Base-by-base conservation (phyloP, 2,888 invertebrate species). In the Eristalis pertinax region DNA sequence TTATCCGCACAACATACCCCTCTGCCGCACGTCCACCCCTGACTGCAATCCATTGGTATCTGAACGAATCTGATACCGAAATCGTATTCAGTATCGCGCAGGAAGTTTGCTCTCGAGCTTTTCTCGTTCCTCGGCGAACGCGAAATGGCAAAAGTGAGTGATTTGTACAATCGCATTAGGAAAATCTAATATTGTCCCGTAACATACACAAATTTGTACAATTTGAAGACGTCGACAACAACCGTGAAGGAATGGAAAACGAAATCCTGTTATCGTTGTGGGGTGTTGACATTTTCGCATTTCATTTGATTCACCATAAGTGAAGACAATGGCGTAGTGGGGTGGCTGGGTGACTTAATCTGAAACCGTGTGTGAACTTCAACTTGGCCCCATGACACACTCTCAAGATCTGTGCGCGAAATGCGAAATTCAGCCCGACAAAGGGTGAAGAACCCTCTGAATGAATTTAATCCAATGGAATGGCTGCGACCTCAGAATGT, bases 91-190 rank as follows among this genome's bases (percentile, higher is more conserved):
- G 32, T 82, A 65, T 50, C 69, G 73, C 64, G 38, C 58, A 38
- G 29, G 43, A 76, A 68, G 38, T 73, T 77, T 68, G 69, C 74
- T 78, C 74, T 78, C 56, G 38, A 13, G 69, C 69, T 85, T 58
- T 29, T 60, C 50, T 50, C 50, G 4, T 8, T 50, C 8, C 19
- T 8, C 8, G 19, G 62, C 74, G 29, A 58, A 81, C 60, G 64
- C 63, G 72, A 43, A 19, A 56, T 10, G 11, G 10, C n/a, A 32
- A 64, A 73, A 77, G 70, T 72, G 75, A 78, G 85, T 82, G 82
- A 82, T 86, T 84, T 86, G 82, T 86, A 72, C 67, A 86, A 86
- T 86, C 82, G 78, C 82, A 86, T 86, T 86, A 82, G 75, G 78
- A 67, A 82, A 86, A 86, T 82, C 82, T 70, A 79, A 82, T 77